phyloP scores from a whole-genome alignment of 2,113 vertebrate species.

The Rhinolophus sinicus region DNA sequence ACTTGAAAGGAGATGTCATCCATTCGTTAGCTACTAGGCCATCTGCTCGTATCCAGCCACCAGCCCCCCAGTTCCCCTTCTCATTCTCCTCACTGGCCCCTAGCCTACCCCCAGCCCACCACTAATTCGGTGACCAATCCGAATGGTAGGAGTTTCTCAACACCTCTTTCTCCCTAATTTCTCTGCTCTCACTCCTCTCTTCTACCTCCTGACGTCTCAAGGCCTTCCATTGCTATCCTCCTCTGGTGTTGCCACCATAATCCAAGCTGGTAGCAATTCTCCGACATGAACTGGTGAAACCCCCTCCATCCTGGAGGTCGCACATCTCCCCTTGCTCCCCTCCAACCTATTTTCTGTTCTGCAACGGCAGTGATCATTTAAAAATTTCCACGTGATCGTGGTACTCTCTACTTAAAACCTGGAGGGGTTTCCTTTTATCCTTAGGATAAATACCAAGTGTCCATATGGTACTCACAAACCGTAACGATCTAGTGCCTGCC shows the following conservation, averaged over 20 bases:
- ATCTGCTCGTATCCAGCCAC: neutral
- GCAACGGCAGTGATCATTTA: neutral
- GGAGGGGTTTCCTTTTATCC: neutral
- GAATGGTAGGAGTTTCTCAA: neutral
- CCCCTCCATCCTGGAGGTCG: neutral
- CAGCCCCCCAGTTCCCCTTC: neutral
- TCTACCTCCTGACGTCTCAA: neutral
- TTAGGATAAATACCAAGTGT: neutral
- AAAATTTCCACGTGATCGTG: neutral
- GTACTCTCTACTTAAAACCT: no score
- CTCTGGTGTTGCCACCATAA: neutral
- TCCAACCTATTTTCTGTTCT: neutral
- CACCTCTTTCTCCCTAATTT: neutral
- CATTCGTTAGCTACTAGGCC: neutral
- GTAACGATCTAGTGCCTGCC: neutral
- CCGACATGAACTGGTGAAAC: neutral
- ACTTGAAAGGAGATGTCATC: neutral
- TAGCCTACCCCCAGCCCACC: neutral
- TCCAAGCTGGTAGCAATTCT: neutral
- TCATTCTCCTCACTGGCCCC: neutral
- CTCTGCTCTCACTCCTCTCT: neutral
- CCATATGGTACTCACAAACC: rapidly evolving
- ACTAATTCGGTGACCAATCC: neutral
- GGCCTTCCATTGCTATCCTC: neutral
- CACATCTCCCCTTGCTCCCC: neutral